Evolutionary conservation across 2,797 vertebrate genomes (phyloP), one percentile per base, ranked within the genome.

Genomic region (Urophycis tenuis): DNA sequence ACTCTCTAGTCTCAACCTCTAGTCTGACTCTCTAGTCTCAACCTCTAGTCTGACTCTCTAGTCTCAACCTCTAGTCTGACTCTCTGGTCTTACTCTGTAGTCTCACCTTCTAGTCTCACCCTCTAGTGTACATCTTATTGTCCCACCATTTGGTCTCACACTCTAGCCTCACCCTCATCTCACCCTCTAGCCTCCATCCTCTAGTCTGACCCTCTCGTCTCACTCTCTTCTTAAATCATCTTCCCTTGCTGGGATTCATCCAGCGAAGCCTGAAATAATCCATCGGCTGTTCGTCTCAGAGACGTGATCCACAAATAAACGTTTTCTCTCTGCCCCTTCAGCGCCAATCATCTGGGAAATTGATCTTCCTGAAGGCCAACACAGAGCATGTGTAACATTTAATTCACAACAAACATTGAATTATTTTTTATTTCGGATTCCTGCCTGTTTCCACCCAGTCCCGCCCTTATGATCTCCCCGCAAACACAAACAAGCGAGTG

Each of bases 261-360:
- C 84, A 84, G 34, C 80, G 73, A 79, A 85, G 74, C 81, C 73
- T 86, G 83, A 85, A 85, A 86, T 84, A 72, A 84, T 82, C 82
- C 78, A 85, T 83, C 73, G 78, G 39, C 22, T 14, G 10, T 67
- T 78, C 8, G 64, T 82, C 83, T 81, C 82, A 79, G 78, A 72
- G 1, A 73, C 67, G 73, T 80, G 82, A 83, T 86, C 82, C 80
- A 80, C 85, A 88, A 74, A 77, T 72, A 41, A 22, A 31, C 22
- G 60, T 17, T 60, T 35, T 34, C 33, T 17, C 33, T 39, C 75
- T 33, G 30, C 15, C 25, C 30, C 34, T 36, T 41, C 72, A 0
- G 74, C 73, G 33, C 33, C 82, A 29, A 80, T 83, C 86, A 83
- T 79, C 77, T 85, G 83, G 74, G 77, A 89, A 87, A 85, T 84